Percentiles rank a stretch among this genome's conserved stretches.
Conservation (phyloP, 2,113 vertebrate species). For the Pseudorectes ferrugineus region DNA sequence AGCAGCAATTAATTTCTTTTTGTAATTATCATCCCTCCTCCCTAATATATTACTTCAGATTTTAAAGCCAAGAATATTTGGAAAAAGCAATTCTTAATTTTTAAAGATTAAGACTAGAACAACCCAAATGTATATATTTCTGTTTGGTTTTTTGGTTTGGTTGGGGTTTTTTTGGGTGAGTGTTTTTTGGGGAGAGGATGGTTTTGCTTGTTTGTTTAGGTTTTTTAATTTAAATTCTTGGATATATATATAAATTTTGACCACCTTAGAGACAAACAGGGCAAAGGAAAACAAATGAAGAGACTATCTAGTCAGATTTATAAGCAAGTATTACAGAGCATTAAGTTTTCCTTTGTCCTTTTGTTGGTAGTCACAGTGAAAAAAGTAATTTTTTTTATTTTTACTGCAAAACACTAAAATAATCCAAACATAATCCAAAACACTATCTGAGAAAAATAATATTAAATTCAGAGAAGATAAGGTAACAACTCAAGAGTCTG, state of each 20-base stretch:
- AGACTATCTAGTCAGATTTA: neutral
- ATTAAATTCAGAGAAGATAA: neutral
- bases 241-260: neutral
- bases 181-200: neutral
- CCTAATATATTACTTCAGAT: neutral
- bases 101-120: neutral
- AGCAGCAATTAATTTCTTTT: neutral
- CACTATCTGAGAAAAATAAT: neutral
- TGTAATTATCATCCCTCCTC: neutral
- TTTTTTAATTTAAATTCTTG: neutral
- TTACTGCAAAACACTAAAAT: no score
- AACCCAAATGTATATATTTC: neutral
- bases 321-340: neutral
- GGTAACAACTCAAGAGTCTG: neutral
- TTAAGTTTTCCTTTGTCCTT: neutral
- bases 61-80: neutral
- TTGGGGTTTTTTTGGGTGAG: rapidly evolving
- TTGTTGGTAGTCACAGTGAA: neutral
- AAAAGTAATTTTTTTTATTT: neutral
- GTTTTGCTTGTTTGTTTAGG: neutral
- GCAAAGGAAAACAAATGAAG: neutral
- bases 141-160: neutral
- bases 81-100: neutral
- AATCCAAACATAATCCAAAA: neutral
- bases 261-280: neutral